Evolutionary conservation across 2,113 vertebrate genomes (phyloP).

Genomic region (Peromyscus polionotus): DNA sequence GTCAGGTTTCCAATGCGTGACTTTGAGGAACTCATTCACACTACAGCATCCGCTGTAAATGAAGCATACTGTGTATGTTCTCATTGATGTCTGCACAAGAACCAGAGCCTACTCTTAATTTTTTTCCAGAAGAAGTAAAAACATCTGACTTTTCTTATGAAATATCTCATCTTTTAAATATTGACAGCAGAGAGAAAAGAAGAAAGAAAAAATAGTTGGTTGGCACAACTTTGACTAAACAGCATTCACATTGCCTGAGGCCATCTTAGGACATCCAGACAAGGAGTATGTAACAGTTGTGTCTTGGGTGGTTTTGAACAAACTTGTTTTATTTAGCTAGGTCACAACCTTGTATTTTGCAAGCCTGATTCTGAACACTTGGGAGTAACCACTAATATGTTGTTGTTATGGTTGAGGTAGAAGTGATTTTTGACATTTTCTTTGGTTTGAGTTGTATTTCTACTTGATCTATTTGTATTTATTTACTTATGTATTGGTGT

Average conservation of each 20-base stretch:
- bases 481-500: no score
- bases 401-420: not conserved
- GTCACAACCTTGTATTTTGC: not conserved
- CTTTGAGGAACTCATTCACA: not conserved
- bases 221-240: slow-evolving; percentile 1
- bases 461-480: not conserved
- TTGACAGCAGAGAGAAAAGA: not conserved
- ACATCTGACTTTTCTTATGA: not conserved
- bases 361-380: not conserved
- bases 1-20: not conserved
- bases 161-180: slow-evolving; percentile 56
- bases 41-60: not conserved
- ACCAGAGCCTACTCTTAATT: not conserved
- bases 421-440: not conserved
- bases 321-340: slow-evolving; percentile 44
- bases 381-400: not conserved
- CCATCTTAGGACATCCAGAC: not conserved
- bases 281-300: not conserved
- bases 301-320: slow-evolving; percentile 36
- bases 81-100: not conserved
- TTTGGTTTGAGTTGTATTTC: not conserved
- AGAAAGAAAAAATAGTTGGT: not conserved
- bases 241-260: slow-evolving; percentile 40
- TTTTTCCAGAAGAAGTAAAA: slow-evolving; percentile 29
- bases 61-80: not conserved